Evolutionary conservation across 1,140 invertebrate species (phyloP), one percentile per base, ranked within the genome.

Genomic region (Drosophila bocki): DNA sequence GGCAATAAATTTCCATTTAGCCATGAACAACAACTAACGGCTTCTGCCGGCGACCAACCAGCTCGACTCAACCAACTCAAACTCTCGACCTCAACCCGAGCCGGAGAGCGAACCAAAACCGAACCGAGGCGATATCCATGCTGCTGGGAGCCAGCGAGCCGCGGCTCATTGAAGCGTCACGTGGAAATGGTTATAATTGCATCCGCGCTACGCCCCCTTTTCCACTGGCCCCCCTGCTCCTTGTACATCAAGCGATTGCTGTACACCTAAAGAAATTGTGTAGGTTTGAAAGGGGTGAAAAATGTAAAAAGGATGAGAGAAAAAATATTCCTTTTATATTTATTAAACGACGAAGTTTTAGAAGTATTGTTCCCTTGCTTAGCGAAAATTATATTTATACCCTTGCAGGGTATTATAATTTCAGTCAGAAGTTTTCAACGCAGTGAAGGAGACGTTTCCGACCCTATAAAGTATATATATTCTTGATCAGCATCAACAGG

Each of bases 1-100:
- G 85, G 85, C 85, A 88, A 88, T 88, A 88, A 88, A 88, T 88
- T 88, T 88, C 85, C 87, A 88, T 88, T 88, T 88, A 81, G 74
- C 80, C 77, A 74, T 78, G 74, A 62, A 74, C 82, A 82, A 69
- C 70, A 56, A 69, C 54, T 60, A 77, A 78, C 74, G 74, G 75
- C 75, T 78, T 71, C 75, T 78, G 58, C 57, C 64, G 45, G 22
- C 64, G 44, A 70, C 76, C 75, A 57, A 19, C 32, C 17, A 51
- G 41, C 75, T 76, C 74, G 42, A 62, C 56, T 67, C 65, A 50
- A 15, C 64, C 42, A 29, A 11, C 63, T 74, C 67, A 59, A 39
- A 75, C 58, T 42, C 59, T 56, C 59, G 33, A 64, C 44, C 72
- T 54, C 51, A 37, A 35, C 51, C 17, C 17, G 12, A 54, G 12